A percentile compares a stretch with the other conserved stretches of the same genome.
Evolutionary conservation across 92 coral and sea anemone species (phyloP).

Genomic region (Parazoanthus atlanticus): DNA sequence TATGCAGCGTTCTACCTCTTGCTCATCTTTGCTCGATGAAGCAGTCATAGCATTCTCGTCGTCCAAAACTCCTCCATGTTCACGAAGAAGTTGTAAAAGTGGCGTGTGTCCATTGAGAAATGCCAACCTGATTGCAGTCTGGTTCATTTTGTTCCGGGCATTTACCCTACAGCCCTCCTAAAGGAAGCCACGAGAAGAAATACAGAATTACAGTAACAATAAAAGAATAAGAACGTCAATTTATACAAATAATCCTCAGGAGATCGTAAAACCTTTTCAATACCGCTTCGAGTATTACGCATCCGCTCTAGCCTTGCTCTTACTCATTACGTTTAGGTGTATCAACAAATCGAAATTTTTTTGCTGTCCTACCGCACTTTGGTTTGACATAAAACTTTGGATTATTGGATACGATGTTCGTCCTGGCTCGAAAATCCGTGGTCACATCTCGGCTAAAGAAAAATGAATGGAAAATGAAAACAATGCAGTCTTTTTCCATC

Average conservation of each 20-base stretch:
- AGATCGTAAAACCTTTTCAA: too few relatives aligned
- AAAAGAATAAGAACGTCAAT: not conserved
- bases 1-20: not conserved
- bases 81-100: constrained; percentile 12
- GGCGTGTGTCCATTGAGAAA: not conserved
- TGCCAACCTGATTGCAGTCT: constrained; percentile 32
- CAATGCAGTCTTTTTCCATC: too few relatives aligned
- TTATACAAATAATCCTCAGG: not conserved
- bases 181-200: not conserved
- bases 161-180: constrained; percentile 7
- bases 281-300: too few relatives aligned
- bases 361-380: too few relatives aligned
- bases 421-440: too few relatives aligned
- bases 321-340: too few relatives aligned
- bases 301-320: too few relatives aligned
- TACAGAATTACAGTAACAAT: not conserved
- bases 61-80: not conserved
- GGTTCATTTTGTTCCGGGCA: constrained; percentile 8
- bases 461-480: too few relatives aligned
- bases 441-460: too few relatives aligned
- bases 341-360: too few relatives aligned
- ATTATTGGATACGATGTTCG: too few relatives aligned
- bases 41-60: not conserved
- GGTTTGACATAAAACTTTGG: too few relatives aligned
- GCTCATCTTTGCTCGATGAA: not conserved